Conservation (phyloP, 1,140 invertebrate species). For the Liolophura sinensis region DNA sequence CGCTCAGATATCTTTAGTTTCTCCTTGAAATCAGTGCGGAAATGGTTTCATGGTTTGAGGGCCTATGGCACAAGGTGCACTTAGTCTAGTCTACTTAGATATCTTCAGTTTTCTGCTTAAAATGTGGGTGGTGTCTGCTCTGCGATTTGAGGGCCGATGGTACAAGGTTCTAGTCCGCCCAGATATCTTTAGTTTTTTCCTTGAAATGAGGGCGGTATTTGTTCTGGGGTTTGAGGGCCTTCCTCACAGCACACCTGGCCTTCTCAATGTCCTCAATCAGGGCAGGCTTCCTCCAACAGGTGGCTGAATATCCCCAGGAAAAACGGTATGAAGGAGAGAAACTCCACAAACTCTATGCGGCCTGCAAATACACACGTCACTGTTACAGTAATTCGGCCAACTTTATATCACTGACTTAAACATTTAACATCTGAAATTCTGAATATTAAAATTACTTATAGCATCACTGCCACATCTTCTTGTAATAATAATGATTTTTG, state of each 20-base stretch:
- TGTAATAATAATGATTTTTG: too few species aligned
- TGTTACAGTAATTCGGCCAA: too few species aligned
- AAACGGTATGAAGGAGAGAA: conserved; percentile 2
- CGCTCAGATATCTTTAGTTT: background rate
- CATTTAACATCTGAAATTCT: too few species aligned
- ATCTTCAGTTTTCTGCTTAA: background rate
- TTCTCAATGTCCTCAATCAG: conserved; percentile 5
- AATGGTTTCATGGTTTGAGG: background rate
- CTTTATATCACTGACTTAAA: background rate
- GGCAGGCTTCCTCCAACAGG: background rate
- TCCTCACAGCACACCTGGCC: conserved; percentile 1
- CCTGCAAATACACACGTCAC: background rate
- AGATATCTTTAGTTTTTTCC: background rate
- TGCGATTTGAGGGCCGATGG: background rate
- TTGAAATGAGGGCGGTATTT: background rate
- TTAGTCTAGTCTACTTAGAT: background rate
- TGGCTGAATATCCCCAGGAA: background rate
- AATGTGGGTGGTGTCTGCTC: background rate
- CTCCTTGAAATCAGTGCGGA: background rate
- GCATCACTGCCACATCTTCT: too few species aligned
- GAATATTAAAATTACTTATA: too few species aligned
- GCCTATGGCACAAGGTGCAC: background rate
- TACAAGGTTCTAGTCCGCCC: background rate
- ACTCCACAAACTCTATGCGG: conserved; percentile 3
- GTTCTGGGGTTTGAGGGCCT: background rate